Percentiles rank a stretch among this genome's conserved stretches.
phyloP scores from a whole-genome alignment of 2,113 vertebrate species.

The Pedionomus torquatus region DNA sequence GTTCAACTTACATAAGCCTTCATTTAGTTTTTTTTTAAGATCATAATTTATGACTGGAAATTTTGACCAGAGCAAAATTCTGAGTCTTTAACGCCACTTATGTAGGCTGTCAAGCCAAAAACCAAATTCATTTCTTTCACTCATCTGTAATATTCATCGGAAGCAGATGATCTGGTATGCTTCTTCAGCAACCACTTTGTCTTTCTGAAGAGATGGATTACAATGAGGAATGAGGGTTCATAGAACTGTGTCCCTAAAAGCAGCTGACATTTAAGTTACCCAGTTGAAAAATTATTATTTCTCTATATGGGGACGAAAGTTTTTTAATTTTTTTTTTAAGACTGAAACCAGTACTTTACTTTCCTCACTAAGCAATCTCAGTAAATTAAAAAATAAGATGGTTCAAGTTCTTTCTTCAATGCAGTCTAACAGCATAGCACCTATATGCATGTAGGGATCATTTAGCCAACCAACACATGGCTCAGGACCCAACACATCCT shows the following conservation, averaged over 20 bases:
- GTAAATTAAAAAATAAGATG: background rate
- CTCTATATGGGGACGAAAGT: background rate
- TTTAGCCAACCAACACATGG: fast-evolving
- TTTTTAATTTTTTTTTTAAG: background rate
- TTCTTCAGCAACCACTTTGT: constrained; percentile 25
- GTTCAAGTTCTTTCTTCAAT: background rate
- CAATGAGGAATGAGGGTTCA: background rate
- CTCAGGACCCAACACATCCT: background rate
- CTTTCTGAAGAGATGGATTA: background rate
- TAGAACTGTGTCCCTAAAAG: background rate
- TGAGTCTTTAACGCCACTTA: background rate
- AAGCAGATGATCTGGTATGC: background rate
- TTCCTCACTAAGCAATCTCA: background rate
- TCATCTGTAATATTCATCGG: background rate
- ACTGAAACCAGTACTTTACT: background rate
- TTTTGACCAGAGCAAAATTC: background rate
- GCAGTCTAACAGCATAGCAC: background rate
- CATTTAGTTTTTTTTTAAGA: background rate
- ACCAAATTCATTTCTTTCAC: background rate
- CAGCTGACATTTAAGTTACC: background rate
- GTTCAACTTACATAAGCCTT: background rate
- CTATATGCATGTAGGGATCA: fast-evolving
- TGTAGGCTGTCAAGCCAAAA: background rate
- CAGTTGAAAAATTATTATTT: background rate
- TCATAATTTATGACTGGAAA: constrained; percentile 28